A percentile compares a stretch with the other conserved stretches of the same genome.
phyloP scores from a whole-genome alignment of 2,797 vertebrate species.

The Ispidina picta region DNA sequence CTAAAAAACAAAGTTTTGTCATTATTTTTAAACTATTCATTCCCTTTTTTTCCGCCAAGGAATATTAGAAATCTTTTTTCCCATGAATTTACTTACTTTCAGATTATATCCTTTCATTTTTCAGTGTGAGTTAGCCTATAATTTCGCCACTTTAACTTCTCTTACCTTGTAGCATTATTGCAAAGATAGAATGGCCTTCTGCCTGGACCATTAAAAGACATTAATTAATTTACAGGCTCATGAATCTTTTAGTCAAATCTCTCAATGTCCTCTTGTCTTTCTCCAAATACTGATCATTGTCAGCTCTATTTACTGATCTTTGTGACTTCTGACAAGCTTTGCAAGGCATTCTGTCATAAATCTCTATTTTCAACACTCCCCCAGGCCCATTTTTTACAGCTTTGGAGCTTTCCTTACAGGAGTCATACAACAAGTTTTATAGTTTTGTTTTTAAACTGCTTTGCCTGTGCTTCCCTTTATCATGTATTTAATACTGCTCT shows the following conservation, averaged over 20 bases:
- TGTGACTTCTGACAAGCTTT: background rate
- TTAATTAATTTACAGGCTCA: background rate
- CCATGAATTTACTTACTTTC: background rate
- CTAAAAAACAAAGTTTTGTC: accelerated
- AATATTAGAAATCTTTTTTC: background rate
- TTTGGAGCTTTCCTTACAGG: background rate
- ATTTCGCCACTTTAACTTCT: background rate
- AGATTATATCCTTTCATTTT: background rate
- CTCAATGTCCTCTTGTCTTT: background rate
- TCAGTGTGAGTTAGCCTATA: background rate
- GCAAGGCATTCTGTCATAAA: background rate
- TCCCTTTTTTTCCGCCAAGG: background rate
- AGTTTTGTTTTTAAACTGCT: slow-evolving; percentile 10
- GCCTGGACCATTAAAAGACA: background rate
- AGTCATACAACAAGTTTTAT: background rate
- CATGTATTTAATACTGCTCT: background rate
- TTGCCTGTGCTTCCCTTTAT: background rate
- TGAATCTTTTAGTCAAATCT: background rate
- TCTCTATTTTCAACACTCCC: background rate
- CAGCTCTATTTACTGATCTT: background rate
- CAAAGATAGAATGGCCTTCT: background rate
- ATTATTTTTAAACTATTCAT: background rate
- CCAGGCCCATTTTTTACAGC: background rate
- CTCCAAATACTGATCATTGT: background rate
- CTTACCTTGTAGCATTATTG: background rate